A percentile compares a stretch with the other conserved stretches of the same genome.
phyloP scores from a whole-genome alignment of 2,113 vertebrate genomes.

The Istiophorus platypterus region DNA sequence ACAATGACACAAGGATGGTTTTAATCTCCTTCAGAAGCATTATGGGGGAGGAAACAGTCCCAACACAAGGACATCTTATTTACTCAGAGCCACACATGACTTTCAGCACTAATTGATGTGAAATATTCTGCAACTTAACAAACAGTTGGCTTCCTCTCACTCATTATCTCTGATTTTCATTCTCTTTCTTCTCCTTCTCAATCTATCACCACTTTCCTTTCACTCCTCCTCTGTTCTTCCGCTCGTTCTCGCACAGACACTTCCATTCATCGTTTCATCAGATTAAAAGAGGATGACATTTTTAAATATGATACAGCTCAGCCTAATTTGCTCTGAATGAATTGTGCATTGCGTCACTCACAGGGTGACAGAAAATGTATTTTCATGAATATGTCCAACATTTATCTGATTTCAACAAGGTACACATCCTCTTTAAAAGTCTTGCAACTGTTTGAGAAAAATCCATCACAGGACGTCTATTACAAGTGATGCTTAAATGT shows the following conservation, averaged over 20 bases:
- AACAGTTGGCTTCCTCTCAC: slow-evolving; percentile 60
- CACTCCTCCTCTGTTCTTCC: slow-evolving; percentile 50
- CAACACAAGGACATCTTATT: slow-evolving; percentile 72
- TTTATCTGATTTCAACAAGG: slow-evolving; percentile 34
- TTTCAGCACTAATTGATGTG: slow-evolving; percentile 73
- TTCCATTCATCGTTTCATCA: slow-evolving; percentile 47
- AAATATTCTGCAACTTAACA: slow-evolving; percentile 62
- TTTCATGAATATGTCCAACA: slow-evolving; percentile 53
- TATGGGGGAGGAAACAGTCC: slow-evolving; percentile 51
- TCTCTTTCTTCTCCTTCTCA: slow-evolving; percentile 44
- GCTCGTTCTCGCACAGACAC: slow-evolving; percentile 39
- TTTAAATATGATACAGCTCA: slow-evolving; percentile 29
- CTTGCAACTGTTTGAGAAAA: not conserved
- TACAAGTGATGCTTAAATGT: not conserved
- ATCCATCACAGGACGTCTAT: slow-evolving; percentile 4
- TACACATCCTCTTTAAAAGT: not conserved
- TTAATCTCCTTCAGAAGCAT: slow-evolving; percentile 66
- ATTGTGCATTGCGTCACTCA: slow-evolving; percentile 71
- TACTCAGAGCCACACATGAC: slow-evolving; percentile 63
- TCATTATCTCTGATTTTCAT: slow-evolving; percentile 70
- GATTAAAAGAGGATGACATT: slow-evolving; percentile 50
- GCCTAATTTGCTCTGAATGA: slow-evolving; percentile 62
- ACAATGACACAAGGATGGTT: slow-evolving; percentile 54
- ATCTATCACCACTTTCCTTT: slow-evolving; percentile 64
- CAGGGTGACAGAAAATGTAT: slow-evolving; percentile 46